Evolutionary conservation across 2,888 invertebrate species (phyloP), one percentile per base, ranked within the genome.

Genomic region (Amphipoea lucens): DNA sequence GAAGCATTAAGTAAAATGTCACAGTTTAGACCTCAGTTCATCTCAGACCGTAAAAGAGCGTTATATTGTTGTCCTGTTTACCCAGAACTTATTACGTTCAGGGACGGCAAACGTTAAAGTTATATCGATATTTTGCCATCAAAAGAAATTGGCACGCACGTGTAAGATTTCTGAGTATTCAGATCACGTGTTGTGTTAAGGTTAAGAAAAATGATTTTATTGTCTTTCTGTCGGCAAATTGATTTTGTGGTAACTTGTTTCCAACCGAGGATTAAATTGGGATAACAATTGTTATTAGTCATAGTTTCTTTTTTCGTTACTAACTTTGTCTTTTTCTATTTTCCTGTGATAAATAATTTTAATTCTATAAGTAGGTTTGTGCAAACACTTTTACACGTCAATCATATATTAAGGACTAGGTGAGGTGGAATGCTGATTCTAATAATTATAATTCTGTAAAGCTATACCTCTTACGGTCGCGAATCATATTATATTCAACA

Each of bases 91-190:
- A 36, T 36, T 70, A 17, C 42, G 36, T 57, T 71, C 45, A 36
- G 6, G n/a, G 9, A 71, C 17, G 29, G 63, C 11, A 36, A 80
- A 65, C 23, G 51, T 71, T 45, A 45, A 42, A 40, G 17, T 65
- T 60, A 42, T 63, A 11, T 54, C 66, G 57, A 60, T 57, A 73
- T 73, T 66, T 75, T 42, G 23, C 14, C 40, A 40, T 72, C 42
- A 66, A 63, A 76, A 23, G 57, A 66, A 86, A 86, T 42, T 70
- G 40, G 65, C 14, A 62, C 62, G 71, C 84, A 65, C 79, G 70
- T 85, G 84, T 74, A 66, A 51, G 11, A 60, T 29, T 83, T 75
- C 57, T 54, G 7, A 51, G 73, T 54, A 74, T 84, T 75, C 79
- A 23, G 42, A 48, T 71, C 87, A 84, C 84, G 87, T 76, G 62